These are phyloP conservation scores for Phenacoccus solenopsis DNA, from an alignment of 1,140 invertebrate species.

Conservation along the genomic window DNA sequence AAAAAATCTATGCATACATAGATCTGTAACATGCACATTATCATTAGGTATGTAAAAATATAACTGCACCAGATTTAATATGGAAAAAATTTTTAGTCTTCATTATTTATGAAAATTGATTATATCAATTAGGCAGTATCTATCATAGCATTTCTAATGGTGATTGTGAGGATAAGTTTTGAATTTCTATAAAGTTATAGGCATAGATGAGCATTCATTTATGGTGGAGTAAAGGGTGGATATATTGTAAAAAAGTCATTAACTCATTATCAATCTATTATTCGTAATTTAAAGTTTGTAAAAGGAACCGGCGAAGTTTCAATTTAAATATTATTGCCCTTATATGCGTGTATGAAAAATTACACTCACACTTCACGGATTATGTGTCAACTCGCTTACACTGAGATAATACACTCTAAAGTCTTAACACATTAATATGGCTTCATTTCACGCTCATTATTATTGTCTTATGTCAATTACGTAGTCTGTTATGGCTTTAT, in stretches of 20 bases:
- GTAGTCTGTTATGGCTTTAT: too few relatives aligned
- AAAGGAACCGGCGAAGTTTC: neutral
- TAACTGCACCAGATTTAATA: too few relatives aligned
- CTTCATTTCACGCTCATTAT: neutral
- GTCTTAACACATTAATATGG: slow-evolving; percentile 6
- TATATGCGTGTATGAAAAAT: neutral
- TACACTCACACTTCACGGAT: slow-evolving; percentile 1
- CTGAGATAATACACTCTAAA: neutral
- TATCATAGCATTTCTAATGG: neutral
- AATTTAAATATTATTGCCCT: neutral
- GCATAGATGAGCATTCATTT: too few relatives aligned
- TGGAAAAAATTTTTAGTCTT: too few relatives aligned
- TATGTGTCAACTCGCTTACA: neutral
- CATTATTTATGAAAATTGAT: too few relatives aligned
- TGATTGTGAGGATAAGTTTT: neutral
- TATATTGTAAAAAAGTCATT: neutral
- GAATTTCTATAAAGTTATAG: neutral
- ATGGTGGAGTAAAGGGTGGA: too few relatives aligned
- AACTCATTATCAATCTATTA: neutral
- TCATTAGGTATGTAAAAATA: too few relatives aligned
- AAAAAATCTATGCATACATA: too few relatives aligned
- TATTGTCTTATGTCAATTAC: slow-evolving; percentile 4
- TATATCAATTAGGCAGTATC: too few relatives aligned
- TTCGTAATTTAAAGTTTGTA: neutral
- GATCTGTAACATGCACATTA: too few relatives aligned